phyloP scores from a whole-genome alignment of 2,888 invertebrate species.

The Cheilosia impressa region DNA sequence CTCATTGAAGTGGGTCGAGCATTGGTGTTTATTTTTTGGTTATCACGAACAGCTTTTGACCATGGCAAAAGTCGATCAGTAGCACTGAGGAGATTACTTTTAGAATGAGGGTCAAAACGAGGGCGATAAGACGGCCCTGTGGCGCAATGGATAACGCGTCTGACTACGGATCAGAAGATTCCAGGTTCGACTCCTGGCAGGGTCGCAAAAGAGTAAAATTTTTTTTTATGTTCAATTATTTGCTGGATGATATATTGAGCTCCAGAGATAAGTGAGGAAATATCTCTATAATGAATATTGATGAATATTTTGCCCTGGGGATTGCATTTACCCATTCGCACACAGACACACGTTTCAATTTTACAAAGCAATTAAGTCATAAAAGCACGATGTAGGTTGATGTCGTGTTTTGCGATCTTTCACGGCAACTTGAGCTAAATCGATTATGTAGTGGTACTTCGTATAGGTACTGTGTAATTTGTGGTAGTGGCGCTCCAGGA shows the following conservation, averaged over 20 bases:
- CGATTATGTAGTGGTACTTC: background rate
- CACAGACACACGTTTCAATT: no score
- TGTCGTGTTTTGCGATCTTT: background rate
- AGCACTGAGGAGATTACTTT: background rate
- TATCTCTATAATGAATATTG: background rate
- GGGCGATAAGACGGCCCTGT: slow-evolving; percentile 37
- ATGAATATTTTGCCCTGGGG: background rate
- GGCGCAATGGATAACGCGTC: slow-evolving; percentile 71
- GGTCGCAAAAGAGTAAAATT: slow-evolving; percentile 12
- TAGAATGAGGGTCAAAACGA: background rate
- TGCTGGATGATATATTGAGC: background rate
- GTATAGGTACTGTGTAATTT: background rate
- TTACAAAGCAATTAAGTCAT: background rate
- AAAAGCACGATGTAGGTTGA: background rate
- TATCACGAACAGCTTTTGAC: slow-evolving; percentile 8
- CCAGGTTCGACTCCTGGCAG: slow-evolving; percentile 74
- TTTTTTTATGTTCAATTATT: background rate
- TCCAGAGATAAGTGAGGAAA: background rate
- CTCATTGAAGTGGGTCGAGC: slow-evolving; percentile 56
- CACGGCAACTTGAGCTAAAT: background rate
- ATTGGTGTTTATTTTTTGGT: background rate
- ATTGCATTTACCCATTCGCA: background rate
- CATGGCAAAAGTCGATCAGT: slow-evolving; percentile 12
- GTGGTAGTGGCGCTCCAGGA: background rate
- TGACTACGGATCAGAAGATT: slow-evolving; percentile 73